Evolutionary conservation across 2,797 vertebrate genomes (phyloP), one percentile per base, ranked within the genome.

Genomic region (Hippocampus kuda): DNA sequence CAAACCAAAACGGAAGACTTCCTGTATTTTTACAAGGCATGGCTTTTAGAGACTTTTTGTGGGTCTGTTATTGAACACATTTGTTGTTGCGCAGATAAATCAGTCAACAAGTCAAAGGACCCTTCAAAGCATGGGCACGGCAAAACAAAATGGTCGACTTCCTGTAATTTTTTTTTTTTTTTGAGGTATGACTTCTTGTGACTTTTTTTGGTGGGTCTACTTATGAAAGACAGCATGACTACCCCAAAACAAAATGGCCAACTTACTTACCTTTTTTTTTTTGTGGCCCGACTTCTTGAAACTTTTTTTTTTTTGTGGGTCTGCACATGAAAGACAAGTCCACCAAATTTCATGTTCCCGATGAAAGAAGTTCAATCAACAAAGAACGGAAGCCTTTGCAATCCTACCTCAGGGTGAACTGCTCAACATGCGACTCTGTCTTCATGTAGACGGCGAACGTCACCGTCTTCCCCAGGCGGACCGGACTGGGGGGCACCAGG

Each of bases 351-450:
- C 22, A 24, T 54, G 22, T 54, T 54, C 1, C 20, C 2, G 20
- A 51, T 6, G 20, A 20, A 22, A 51, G 20, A 51, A 20, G n/a
- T 24, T n/a, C n/a, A 54, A 54, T n/a, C 6, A 53, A 53, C 10
- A 54, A n/a, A 74, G 18, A 63, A 63, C 22, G 30, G 16, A 42
- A 11, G 41, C 22, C 18, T 44, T 53, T 67, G 56, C 34, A 16
- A n/a, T 51, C 93, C 79, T 86, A 99, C 97, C 95, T 94, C 48
- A 99, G 79, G 0, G 91, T 94, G 82, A 99, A 96, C 81, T 93
- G 93, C 65, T 97, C 92, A n/a, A 78, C 88, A 48, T 82, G 76
- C 0, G 95, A 94, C 54, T 89, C 79, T 0, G 92, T 88, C 74
- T 87, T 89, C 87, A 97, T 90, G 69, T 92, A 92, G 67, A 98